Base-by-base conservation (phyloP, 1,140 invertebrate genomes). In the Diprion similis region DNA sequence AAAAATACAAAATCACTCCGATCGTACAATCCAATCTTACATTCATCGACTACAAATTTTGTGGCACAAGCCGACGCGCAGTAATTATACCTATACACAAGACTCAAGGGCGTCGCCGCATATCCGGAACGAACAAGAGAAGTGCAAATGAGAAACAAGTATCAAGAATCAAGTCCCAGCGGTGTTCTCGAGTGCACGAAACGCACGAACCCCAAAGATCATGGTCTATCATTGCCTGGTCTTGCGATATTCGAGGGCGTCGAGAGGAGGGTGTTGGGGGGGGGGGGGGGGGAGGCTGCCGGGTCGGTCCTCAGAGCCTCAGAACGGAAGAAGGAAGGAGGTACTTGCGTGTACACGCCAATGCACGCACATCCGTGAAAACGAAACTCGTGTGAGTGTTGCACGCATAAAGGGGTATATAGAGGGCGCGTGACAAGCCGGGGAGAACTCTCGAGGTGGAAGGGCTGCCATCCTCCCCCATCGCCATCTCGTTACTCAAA, bases 381-480 rank as follows among this genome's bases (percentile, higher is more conserved):
- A 19, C 17, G 11, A 65, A 47, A 70, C 46, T 10, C 64, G 24
- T 37, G 24, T 37, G 2, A 8, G 11, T 66, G 13, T 37, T 45
- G 66, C n/a, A 73, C 66, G 72, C 73, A 73, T 65, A 70, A 18
- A 73, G 77, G 73, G 70, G 70, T 67, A 74, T 10, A 68, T 68
- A 10, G 17, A 11, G 46, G 9, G n/a, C 19, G 37, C 71, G 76
- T 77, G 77, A 78, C 72, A 78, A 79, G 77, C 78, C 77, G 76
- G 72, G 75, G 74, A 73, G 71, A 77, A 78, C 78, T 79, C 80
- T 81, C 73, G 73, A 82, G 77, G 81, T 80, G 78, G 78, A 84
- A 82, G 81, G 69, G 72, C 77, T 69, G 73, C 76, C 76, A 78
- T 78, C 74, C 76, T 73, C 66, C 70, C 66, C 80, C 67, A 75